Evolutionary conservation across 2,888 invertebrate species (phyloP).

Genomic region (Andricus quercusramuli): DNA sequence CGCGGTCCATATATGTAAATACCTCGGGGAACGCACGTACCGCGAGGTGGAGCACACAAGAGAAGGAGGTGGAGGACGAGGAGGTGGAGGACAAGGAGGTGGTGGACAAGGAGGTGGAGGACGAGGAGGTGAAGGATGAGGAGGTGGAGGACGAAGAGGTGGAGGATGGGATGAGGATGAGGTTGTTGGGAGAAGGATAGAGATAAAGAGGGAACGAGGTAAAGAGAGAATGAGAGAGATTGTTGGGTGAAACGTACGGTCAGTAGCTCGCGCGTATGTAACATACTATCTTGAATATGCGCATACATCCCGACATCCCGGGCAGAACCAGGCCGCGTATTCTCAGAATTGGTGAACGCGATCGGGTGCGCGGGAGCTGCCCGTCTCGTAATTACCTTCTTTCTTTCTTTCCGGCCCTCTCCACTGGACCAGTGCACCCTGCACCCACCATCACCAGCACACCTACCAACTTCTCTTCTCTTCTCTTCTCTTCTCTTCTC

Average conservation of each 20-base stretch:
- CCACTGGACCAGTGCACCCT: constrained; percentile 44
- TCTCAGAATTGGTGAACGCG: constrained; percentile 75
- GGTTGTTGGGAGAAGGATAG: constrained; percentile 48
- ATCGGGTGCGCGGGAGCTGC: constrained; percentile 76
- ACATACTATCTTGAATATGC: constrained; percentile 78
- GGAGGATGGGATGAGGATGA: constrained; percentile 49
- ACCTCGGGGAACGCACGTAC: constrained; percentile 73
- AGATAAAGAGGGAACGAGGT: constrained; percentile 49
- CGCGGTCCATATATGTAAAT: constrained; percentile 78
- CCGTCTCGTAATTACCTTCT: constrained; percentile 77
- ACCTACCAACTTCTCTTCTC: constrained; percentile 42
- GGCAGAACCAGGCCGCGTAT: constrained; percentile 67
- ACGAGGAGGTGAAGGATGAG: constrained; percentile 46
- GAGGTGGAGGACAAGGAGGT: constrained; percentile 42
- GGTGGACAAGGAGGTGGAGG: constrained; percentile 51
- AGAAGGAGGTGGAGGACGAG: constrained; percentile 46
- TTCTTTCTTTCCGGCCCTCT: constrained; percentile 63
- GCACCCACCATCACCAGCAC: constrained; percentile 46
- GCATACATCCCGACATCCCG: constrained; percentile 75
- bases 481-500: constrained; percentile 32
- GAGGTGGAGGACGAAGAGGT: constrained; percentile 48
- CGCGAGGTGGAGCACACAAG: constrained; percentile 55
- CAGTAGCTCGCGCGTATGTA: constrained; percentile 75
- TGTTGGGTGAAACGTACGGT: constrained; percentile 61
- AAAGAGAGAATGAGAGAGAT: constrained; percentile 25